Conservation (phyloP, 2,113 vertebrate species). For the Cochlearius cochlearius region DNA sequence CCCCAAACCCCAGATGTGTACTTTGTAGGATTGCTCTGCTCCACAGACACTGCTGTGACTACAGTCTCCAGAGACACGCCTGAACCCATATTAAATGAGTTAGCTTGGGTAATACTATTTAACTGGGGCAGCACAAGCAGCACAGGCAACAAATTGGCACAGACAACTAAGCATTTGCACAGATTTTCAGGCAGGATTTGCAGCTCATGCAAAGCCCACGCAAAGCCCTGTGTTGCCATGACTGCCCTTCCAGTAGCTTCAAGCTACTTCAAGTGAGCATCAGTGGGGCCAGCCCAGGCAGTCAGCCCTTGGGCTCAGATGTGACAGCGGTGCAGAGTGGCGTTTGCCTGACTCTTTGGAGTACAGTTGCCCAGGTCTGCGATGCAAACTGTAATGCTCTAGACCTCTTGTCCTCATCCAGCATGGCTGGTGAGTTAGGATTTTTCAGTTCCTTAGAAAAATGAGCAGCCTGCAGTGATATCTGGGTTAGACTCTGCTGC, state of each 20-base stretch:
- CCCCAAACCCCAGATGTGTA: not conserved
- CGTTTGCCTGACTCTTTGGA: not conserved
- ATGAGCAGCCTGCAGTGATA: not conserved
- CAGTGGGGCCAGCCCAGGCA: not conserved
- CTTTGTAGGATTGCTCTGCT: not conserved
- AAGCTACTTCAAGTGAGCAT: not conserved
- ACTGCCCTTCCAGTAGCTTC: not conserved
- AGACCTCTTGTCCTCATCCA: not conserved
- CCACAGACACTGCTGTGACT: not conserved
- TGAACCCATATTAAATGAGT: not conserved
- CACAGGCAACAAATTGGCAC: not conserved
- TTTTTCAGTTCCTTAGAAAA: not conserved
- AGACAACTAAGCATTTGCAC: not conserved
- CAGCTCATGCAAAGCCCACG: not conserved
- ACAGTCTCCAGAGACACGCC: not conserved
- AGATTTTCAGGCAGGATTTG: not conserved
- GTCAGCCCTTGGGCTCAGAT: not conserved
- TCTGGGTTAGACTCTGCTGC: not conserved
- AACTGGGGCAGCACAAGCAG: not conserved
- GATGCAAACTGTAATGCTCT: not conserved
- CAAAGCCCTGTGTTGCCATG: not conserved
- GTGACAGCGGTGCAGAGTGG: not conserved
- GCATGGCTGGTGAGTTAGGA: not conserved
- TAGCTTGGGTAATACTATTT: not conserved
- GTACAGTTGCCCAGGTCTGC: not conserved